These are phyloP conservation scores for Pitangus sulphuratus DNA, from an alignment of 2,797 vertebrate genomes.

Conservation along the genomic window DNA sequence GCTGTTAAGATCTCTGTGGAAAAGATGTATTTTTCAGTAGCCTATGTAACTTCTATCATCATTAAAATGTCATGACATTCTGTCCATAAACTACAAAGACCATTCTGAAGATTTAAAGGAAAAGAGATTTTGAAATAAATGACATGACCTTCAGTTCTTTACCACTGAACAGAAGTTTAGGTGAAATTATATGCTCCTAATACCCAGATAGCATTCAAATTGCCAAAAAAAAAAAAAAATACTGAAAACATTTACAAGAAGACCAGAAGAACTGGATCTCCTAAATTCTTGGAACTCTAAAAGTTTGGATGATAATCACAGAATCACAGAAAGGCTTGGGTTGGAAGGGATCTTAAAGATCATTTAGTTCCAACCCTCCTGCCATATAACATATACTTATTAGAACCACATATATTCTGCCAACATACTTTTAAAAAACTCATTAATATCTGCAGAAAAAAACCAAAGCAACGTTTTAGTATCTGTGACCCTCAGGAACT, in stretches of 20 bases:
- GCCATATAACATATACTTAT: not conserved
- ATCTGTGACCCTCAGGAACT: not conserved
- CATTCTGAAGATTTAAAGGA: not conserved
- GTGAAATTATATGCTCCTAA: not conserved
- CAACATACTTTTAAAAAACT: not conserved
- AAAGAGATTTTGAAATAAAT: not conserved
- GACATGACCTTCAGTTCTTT: constrained; percentile 8
- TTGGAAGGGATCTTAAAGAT: not conserved
- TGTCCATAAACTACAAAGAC: not conserved
- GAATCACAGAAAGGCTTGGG: not conserved
- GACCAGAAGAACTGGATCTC: not conserved
- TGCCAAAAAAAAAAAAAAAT: not conserved
- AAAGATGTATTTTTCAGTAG: not conserved
- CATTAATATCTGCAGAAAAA: not conserved
- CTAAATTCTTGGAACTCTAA: not conserved
- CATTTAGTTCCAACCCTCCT: not conserved
- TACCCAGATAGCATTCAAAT: not conserved
- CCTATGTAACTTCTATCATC: not conserved
- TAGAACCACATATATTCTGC: not conserved
- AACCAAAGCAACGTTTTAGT: not conserved
- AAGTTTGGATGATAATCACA: not conserved
- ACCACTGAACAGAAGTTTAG: not conserved
- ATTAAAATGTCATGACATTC: not conserved
- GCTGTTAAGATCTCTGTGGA: not conserved
- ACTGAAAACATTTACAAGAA: not conserved